A percentile compares a stretch with the other conserved stretches of the same genome.
Evolutionary conservation across 2,888 invertebrate species (phyloP).

Genomic region (Therioaphis trifolii): DNA sequence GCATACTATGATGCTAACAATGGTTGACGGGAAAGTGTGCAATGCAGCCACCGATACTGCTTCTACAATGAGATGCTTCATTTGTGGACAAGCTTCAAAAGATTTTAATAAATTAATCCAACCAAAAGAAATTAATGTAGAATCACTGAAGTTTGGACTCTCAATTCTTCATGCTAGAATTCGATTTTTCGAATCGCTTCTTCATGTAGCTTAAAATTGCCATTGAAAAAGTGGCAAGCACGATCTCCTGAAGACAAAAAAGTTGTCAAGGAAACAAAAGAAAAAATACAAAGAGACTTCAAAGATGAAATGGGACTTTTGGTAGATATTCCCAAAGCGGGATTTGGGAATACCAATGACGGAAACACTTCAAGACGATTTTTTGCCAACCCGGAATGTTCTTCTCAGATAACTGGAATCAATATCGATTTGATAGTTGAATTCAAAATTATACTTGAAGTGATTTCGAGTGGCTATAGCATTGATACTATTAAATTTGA

Average conservation of each 20-base stretch:
- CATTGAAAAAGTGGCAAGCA: constrained; percentile 40
- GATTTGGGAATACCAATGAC: constrained; percentile 33
- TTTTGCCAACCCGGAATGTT: constrained; percentile 19
- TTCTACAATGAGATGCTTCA: constrained; percentile 43
- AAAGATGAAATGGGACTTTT: constrained; percentile 17
- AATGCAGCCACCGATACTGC: constrained; percentile 52
- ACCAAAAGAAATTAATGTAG: background rate
- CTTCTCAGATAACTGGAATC: constrained; percentile 6
- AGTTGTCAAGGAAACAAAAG: too few species aligned
- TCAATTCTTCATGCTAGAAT: too few species aligned
- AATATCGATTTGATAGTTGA: background rate
- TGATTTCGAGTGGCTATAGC: background rate
- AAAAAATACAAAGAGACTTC: constrained; percentile 27
- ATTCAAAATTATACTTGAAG: constrained; percentile 8
- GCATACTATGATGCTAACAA: constrained; percentile 31
- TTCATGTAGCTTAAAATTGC: constrained; percentile 65
- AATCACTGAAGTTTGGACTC: constrained; percentile 9
- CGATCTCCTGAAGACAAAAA: constrained; percentile 3
- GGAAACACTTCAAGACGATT: constrained; percentile 30
- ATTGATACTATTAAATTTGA: constrained; percentile 26
- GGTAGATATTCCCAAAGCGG: constrained; percentile 17
- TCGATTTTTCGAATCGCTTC: constrained; percentile 18
- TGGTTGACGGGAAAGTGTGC: constrained; percentile 63
- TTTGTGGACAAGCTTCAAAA: too few species aligned
- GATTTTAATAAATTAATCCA: constrained; percentile 23